Percentiles rank a stretch among this genome's conserved stretches.
phyloP scores from a whole-genome alignment of 2,888 invertebrate species.

The Dastarcus helophoroides region DNA sequence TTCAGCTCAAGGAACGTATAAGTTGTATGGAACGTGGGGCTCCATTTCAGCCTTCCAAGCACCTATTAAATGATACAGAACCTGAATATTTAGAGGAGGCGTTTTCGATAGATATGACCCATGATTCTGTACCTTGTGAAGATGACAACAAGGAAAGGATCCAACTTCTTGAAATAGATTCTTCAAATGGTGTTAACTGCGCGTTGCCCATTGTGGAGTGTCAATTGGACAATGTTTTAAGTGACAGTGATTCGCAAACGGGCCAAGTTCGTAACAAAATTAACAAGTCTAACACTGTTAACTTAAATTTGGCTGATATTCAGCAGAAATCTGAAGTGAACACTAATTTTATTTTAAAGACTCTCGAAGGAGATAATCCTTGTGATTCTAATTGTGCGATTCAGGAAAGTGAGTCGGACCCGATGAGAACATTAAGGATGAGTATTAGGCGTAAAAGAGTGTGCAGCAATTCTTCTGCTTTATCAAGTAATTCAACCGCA shows the following conservation, averaged over 20 bases:
- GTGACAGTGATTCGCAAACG: slow-evolving; percentile 12
- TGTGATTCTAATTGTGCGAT: too few species aligned
- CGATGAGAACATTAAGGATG: slow-evolving; percentile 35
- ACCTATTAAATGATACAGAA: slow-evolving; percentile 9
- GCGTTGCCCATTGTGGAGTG: slow-evolving; percentile 9
- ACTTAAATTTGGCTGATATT: slow-evolving; percentile 1
- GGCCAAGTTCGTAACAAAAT: too few species aligned
- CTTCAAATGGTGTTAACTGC: slow-evolving; percentile 11
- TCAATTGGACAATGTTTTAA: slow-evolving; percentile 10
- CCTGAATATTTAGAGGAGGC: slow-evolving; percentile 12
- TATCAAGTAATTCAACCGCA: slow-evolving; percentile 29
- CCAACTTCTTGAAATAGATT: slow-evolving; percentile 16
- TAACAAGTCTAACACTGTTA: neutral
- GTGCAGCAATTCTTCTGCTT: slow-evolving; percentile 33
- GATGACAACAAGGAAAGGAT: slow-evolving; percentile 26
- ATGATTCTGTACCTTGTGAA: slow-evolving; percentile 28
- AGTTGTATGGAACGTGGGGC: slow-evolving; percentile 56
- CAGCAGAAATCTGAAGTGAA: too few species aligned
- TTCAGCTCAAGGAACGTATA: slow-evolving; percentile 41
- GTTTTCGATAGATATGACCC: slow-evolving; percentile 31
- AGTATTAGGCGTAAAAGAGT: slow-evolving; percentile 34
- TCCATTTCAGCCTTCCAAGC: slow-evolving; percentile 22
- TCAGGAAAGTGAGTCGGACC: slow-evolving; percentile 27
- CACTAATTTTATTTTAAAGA: too few species aligned
- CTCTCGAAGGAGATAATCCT: too few species aligned